These are phyloP conservation scores for Arctopsyche grandis DNA, from an alignment of 1,140 invertebrate species.

Conservation along the genomic window DNA sequence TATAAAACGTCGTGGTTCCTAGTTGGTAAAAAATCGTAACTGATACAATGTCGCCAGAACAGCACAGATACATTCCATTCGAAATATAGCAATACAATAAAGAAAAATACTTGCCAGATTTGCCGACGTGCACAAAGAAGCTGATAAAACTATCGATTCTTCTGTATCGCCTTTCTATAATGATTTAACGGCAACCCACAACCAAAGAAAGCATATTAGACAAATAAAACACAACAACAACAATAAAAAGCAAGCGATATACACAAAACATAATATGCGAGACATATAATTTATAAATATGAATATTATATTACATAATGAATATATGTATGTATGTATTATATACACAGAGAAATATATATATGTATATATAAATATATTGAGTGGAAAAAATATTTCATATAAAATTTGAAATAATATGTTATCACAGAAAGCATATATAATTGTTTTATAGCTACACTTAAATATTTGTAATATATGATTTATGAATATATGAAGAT, in stretches of 20 bases:
- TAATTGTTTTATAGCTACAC: no score
- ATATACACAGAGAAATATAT: not conserved
- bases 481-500: slow-evolving; percentile 35
- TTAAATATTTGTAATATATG: no score
- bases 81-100: not conserved
- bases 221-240: slow-evolving; percentile 34
- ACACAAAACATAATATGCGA: slow-evolving; percentile 8
- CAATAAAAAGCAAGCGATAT: slow-evolving; percentile 40
- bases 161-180: slow-evolving; percentile 50
- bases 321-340: not conserved
- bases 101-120: slow-evolving; percentile 13
- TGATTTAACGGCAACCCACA: slow-evolving; percentile 48
- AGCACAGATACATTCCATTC: no score
- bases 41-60: no score
- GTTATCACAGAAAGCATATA: not conserved
- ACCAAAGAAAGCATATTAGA: slow-evolving; percentile 53
- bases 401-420: not conserved
- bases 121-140: slow-evolving; percentile 20
- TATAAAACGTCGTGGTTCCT: no score
- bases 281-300: not conserved
- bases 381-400: not conserved
- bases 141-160: slow-evolving; percentile 39
- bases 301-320: not conserved
- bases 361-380: not conserved
- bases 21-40: no score